These are phyloP conservation scores for Melanophora roralis DNA, from an alignment of 2,888 invertebrate species.

Conservation along the genomic window DNA sequence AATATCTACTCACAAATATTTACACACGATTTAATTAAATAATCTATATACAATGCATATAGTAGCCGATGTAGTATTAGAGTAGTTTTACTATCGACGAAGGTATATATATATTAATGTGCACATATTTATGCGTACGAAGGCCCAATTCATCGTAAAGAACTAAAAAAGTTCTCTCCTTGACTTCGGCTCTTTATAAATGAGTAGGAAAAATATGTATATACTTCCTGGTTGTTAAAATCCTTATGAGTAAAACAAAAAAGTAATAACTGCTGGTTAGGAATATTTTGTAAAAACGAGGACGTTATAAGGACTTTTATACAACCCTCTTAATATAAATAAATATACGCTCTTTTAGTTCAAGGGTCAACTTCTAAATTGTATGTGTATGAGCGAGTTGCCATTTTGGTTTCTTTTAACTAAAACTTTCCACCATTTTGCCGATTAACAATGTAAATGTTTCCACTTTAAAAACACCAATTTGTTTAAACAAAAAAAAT, in stretches of 20 bases:
- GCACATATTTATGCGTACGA: slow-evolving; percentile 29
- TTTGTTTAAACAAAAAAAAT: too few relatives aligned
- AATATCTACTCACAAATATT: neutral
- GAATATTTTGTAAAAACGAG: neutral
- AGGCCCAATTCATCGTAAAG: neutral
- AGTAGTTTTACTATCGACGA: slow-evolving; percentile 38
- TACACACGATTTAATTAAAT: slow-evolving; percentile 17
- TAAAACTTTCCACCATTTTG: too few relatives aligned
- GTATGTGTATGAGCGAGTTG: neutral
- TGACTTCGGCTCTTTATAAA: neutral
- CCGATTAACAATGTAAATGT: too few relatives aligned
- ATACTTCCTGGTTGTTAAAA: slow-evolving; percentile 42
- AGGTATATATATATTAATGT: too few relatives aligned
- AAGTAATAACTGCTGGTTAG: neutral
- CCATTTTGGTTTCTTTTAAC: neutral
- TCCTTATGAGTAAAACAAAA: slow-evolving; percentile 2
- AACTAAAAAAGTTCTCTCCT: neutral
- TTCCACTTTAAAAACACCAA: too few relatives aligned
- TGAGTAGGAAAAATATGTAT: neutral
- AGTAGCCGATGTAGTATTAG: slow-evolving; percentile 3
- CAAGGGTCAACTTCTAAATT: slow-evolving; percentile 19
- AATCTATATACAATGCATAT: slow-evolving; percentile 37
- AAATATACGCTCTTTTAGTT: slow-evolving; percentile 37
- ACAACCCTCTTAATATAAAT: slow-evolving; percentile 37
- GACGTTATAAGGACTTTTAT: neutral